phyloP scores from a whole-genome alignment of 2,888 invertebrate species.

The Choreutis nemorana region DNA sequence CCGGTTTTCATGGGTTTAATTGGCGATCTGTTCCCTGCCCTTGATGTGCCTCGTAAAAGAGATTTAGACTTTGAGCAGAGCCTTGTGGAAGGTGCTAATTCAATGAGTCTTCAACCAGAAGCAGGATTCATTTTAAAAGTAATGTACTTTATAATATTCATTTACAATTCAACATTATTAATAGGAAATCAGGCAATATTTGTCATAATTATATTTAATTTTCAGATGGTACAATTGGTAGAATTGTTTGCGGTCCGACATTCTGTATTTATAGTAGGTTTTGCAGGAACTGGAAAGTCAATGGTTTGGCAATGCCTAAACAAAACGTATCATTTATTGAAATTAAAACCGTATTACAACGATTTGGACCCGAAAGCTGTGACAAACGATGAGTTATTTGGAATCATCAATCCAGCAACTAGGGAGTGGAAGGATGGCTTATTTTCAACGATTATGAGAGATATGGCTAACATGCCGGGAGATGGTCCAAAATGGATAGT shows the following conservation, averaged over 20 bases:
- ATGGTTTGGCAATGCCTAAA: constrained; percentile 92
- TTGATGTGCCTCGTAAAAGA: constrained; percentile 90
- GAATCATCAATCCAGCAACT: constrained; percentile 91
- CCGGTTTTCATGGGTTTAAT: constrained; percentile 95
- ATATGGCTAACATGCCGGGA: constrained; percentile 88
- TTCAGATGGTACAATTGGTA: constrained; percentile 87
- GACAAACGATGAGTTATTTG: constrained; percentile 94
- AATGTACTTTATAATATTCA: neutral
- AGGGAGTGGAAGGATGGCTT: constrained; percentile 94
- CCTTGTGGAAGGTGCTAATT: constrained; percentile 78
- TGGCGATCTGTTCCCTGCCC: constrained; percentile 90
- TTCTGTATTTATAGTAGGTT: constrained; percentile 88
- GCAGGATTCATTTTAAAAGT: constrained; percentile 87
- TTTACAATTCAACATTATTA: neutral
- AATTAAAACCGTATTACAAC: constrained; percentile 82
- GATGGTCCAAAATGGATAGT: constrained; percentile 95
- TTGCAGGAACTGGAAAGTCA: constrained; percentile 91
- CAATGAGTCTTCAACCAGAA: constrained; percentile 89
- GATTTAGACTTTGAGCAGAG: constrained; percentile 85
- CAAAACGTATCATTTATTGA: constrained; percentile 82
- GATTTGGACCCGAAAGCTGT: constrained; percentile 97
- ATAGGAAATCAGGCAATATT: neutral
- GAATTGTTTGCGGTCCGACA: constrained; percentile 94
- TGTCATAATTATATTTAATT: constrained; percentile 5
- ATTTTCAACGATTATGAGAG: constrained; percentile 92